A percentile compares a stretch with the other conserved stretches of the same genome.
Evolutionary conservation across 2,113 vertebrate species (phyloP).

Genomic region (Anser cygnoides): DNA sequence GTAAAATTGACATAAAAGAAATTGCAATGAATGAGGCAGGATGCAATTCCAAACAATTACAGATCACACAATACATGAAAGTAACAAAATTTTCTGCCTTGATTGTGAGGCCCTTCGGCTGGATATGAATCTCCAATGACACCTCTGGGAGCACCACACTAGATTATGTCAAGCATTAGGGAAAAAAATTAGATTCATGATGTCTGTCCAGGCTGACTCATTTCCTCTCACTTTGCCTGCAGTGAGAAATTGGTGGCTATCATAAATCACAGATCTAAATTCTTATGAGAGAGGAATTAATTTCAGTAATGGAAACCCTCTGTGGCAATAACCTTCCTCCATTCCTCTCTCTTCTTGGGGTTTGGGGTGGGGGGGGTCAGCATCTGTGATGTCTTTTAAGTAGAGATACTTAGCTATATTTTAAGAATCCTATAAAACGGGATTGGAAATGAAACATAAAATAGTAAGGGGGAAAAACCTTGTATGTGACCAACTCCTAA

Average conservation of each 20-base stretch:
- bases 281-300: conserved; percentile 74
- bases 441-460: not conserved
- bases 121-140: conserved; percentile 65
- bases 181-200: conserved; percentile 56
- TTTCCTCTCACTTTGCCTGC: conserved; percentile 71
- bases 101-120: conserved; percentile 56
- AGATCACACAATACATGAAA: conserved; percentile 54
- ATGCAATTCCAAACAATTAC: conserved; percentile 62
- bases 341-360: not conserved
- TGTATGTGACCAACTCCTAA: not conserved
- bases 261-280: conserved; percentile 74
- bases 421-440: not conserved
- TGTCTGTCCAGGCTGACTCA: conserved; percentile 73
- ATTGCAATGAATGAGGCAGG: conserved; percentile 10
- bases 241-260: conserved; percentile 66
- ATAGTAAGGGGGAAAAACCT: not conserved
- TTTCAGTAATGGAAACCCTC: conserved; percentile 76
- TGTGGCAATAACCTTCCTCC: conserved; percentile 12
- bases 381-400: conserved; percentile 51
- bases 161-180: conserved; percentile 62
- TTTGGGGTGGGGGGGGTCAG: not conserved
- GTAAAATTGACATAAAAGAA: conserved; percentile 31
- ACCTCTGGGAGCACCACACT: conserved; percentile 53
- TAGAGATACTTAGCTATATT: not conserved
- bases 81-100: conserved; percentile 51